Evolutionary conservation across 2,888 invertebrate species (phyloP).

Genomic region (Volucella zonaria): DNA sequence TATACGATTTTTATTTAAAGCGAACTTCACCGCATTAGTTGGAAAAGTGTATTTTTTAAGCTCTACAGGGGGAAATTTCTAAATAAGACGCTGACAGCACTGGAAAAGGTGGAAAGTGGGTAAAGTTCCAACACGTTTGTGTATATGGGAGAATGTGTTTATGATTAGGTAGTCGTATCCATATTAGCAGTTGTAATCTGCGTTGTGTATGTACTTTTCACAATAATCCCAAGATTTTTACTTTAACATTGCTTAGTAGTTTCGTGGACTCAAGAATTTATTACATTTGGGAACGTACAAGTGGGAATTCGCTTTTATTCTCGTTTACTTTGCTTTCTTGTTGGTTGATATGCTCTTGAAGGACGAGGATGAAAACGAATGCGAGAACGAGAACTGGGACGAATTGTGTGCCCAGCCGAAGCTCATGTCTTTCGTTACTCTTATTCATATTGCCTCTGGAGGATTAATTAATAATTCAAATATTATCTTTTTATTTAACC

Average conservation of each 20-base stretch:
- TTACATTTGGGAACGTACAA: conserved; percentile 56
- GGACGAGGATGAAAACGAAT: neutral
- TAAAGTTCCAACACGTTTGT: neutral
- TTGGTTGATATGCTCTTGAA: conserved; percentile 11
- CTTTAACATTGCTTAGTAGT: conserved; percentile 53
- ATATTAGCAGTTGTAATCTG: neutral
- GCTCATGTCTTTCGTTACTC: conserved; percentile 2
- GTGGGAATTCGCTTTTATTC: conserved; percentile 51
- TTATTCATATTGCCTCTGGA: conserved; percentile 34
- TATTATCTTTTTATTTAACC: conserved; percentile 58
- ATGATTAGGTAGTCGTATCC: neutral
- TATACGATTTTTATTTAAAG: too few relatives aligned
- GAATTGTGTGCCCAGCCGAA: neutral
- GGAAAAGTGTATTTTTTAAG: too few relatives aligned
- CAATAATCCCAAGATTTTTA: conserved; percentile 55
- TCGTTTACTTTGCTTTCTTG: conserved; percentile 16
- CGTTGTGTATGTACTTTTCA: neutral
- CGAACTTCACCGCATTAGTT: too few relatives aligned
- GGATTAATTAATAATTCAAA: conserved; percentile 66
- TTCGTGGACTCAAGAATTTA: conserved; percentile 62
- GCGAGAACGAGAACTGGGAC: too few relatives aligned
- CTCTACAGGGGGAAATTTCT: too few relatives aligned
- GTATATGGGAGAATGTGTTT: neutral
- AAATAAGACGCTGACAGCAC: too few relatives aligned
- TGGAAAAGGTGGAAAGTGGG: too few relatives aligned